Evolutionary conservation across 2,113 vertebrate genomes (phyloP), one percentile per base, ranked within the genome.

Genomic region (Protobothrops mucrosquamatus): DNA sequence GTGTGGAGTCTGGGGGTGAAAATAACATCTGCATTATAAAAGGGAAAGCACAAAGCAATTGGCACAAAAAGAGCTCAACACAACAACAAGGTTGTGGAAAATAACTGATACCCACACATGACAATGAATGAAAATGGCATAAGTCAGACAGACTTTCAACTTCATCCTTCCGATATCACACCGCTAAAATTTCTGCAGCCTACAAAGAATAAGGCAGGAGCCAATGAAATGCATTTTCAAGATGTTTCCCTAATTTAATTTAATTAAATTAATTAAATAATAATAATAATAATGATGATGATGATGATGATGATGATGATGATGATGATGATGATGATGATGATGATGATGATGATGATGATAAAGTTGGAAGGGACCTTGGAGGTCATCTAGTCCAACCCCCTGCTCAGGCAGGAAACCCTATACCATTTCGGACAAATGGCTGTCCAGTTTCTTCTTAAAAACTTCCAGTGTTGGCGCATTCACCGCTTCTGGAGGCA

Each of bases 251-350:
- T 22, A 88, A 34, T 39, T 1, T 22, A 88, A 34, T 39, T 1
- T 12, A 61, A 61, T 6, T 43, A 57, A 61, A 92, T 34, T 85
- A 29, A 94, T 91, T 51, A 85, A 95, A n/a, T n/a, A n/a, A n/a
- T n/a, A n/a, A n/a, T n/a, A n/a, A n/a, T n/a, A n/a, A n/a, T n/a
- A n/a, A n/a, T n/a, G n/a, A n/a, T n/a, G n/a, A n/a, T n/a, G n/a
- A n/a, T n/a, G n/a, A n/a, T n/a, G n/a, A n/a, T n/a, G n/a, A n/a
- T n/a, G n/a, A n/a, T n/a, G n/a, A n/a, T n/a, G n/a, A n/a, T n/a
- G n/a, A n/a, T n/a, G n/a, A n/a, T n/a, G n/a, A n/a, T n/a, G n/a
- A n/a, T n/a, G n/a, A n/a, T n/a, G n/a, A n/a, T n/a, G n/a, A n/a
- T n/a, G n/a, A n/a, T n/a, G n/a, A n/a, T n/a, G n/a, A n/a, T n/a